Evolutionary conservation across 2,888 invertebrate genomes (phyloP), one percentile per base, ranked within the genome.

Genomic region (Hartigia nigra): DNA sequence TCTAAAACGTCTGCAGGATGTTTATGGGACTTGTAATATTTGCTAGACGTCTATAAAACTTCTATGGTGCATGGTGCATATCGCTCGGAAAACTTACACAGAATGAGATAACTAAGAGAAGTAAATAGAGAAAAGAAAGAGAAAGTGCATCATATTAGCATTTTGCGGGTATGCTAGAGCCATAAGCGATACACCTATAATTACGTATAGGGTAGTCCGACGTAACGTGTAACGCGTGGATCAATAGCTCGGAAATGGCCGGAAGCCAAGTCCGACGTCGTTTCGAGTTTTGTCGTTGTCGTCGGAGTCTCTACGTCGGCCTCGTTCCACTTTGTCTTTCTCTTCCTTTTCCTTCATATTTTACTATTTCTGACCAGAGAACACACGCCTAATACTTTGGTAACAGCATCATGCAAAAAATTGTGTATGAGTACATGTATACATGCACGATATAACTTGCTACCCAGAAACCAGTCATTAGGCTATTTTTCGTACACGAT

Each of bases 251-350:
- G 90, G 88, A 90, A 90, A 90, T 90, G 90, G 90, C 90, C 89
- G 90, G 90, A 90, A 90, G 90, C 90, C 90, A 90, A 90, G 90
- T 89, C 88, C 89, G 89, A 87, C 89, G 89, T 90, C 90, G 89
- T 89, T 90, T 90, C 89, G 89, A 90, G 89, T 90, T 89, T 90
- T 90, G 88, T 88, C 87, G 89, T 89, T 89, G 90, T 90, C 89
- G 89, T 86, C 85, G 86, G 86, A 88, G 55, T 55, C 55, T 55
- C 23, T 55, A 55, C 86, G 88, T 80, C 84, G 87, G 85, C 84
- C 87, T 86, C 82, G 83, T 77, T 79, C 79, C 79, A 88, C 86
- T 86, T 55, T 85, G 88, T 86, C 86, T 88, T 88, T 85, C 81
- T 81, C 81, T 78, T 87, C 89, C 23, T 23, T 55, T n/a, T n/a